Evolutionary conservation across 1,140 invertebrate species (phyloP).

Genomic region (Brachionus rubens): DNA sequence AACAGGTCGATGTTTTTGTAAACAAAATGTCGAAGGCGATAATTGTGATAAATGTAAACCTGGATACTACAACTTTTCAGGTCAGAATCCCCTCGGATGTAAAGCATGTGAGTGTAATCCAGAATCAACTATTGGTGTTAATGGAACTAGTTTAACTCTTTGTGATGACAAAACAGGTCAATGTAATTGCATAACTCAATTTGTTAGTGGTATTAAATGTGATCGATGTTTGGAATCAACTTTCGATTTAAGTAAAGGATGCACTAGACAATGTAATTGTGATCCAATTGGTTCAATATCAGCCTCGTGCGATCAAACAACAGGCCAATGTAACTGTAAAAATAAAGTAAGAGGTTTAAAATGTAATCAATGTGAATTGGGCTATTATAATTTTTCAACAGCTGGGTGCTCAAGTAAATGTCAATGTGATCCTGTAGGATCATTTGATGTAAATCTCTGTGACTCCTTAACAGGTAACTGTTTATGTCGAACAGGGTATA

Average conservation of each 20-base stretch:
- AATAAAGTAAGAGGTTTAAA: conserved; percentile 89
- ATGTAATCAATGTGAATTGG: conserved; percentile 84
- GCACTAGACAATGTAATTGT: conserved; percentile 67
- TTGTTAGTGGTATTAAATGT: conserved; percentile 82
- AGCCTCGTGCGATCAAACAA: conserved; percentile 63
- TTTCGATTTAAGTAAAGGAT: conserved; percentile 78
- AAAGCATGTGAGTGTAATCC: conserved; percentile 65
- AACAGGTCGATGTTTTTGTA: conserved; percentile 83
- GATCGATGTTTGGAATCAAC: conserved; percentile 77
- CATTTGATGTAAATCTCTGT: conserved; percentile 72
- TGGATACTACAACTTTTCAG: conserved; percentile 87
- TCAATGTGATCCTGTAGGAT: conserved; percentile 75
- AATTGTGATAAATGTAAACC: conserved; percentile 80
- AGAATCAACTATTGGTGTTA: neutral
- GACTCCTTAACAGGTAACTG: conserved; percentile 82
- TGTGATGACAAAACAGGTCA: conserved; percentile 84
- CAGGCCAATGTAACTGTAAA: conserved; percentile 80
- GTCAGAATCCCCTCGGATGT: conserved; percentile 69
- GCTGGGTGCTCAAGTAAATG: conserved; percentile 84
- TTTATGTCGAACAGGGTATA: conserved; percentile 69
- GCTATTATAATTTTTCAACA: conserved; percentile 77
- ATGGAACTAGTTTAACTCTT: conserved; percentile 66
- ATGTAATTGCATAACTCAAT: conserved; percentile 81
- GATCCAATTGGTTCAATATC: conserved; percentile 63
- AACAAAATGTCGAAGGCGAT: conserved; percentile 65